Base-by-base conservation (phyloP, 2,113 vertebrate species). In the Aleadryas rufinucha region DNA sequence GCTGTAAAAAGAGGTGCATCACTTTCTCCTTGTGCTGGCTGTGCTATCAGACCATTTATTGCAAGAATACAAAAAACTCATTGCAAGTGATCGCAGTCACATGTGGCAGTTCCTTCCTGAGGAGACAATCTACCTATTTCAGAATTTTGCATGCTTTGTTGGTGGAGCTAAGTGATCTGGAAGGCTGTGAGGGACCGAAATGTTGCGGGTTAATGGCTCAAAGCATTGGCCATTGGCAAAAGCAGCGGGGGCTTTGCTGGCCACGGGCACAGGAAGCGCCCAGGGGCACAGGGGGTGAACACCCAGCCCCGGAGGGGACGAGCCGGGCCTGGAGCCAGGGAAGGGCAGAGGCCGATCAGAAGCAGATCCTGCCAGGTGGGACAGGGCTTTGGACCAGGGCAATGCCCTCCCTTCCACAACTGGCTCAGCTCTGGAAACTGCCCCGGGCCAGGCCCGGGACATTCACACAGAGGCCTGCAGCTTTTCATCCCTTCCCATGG, bases 91-190 rank as follows among this genome's bases (percentile, higher is more conserved):
- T 21, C 39, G 37, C 49, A 63, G 4, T 3, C 3, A 6, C 37
- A 16, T 1, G 6, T 54, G 7, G 23, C 27, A 57, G 39, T 1
- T 86, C 16, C 54, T 80, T 7, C 39, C 33, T 27, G 37, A 65
- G 37, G n/a, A 61, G 21, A 31, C 16, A 16, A 11, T 17, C 13
- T 2, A 24, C 24, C 17, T 18, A 2, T 28, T 26, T 39, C 30
- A 41, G 45, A 20, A 9, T 18, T 70, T 27, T 4, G 42, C 1
- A 1, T 4, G 24, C 22, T 52, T 16, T 7, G 0, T 1, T 52
- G 50, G 28, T 42, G 37, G 45, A 74, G 57, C 15, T 44, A 7
- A 74, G 33, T 10, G 49, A 45, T 41, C 23, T 26, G 23, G 28
- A 49, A 54, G 42, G 54, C 64, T 71, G 20, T 11, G 65, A 71